Conservation (phyloP, 2,888 invertebrate species). For the Phengaris arion region DNA sequence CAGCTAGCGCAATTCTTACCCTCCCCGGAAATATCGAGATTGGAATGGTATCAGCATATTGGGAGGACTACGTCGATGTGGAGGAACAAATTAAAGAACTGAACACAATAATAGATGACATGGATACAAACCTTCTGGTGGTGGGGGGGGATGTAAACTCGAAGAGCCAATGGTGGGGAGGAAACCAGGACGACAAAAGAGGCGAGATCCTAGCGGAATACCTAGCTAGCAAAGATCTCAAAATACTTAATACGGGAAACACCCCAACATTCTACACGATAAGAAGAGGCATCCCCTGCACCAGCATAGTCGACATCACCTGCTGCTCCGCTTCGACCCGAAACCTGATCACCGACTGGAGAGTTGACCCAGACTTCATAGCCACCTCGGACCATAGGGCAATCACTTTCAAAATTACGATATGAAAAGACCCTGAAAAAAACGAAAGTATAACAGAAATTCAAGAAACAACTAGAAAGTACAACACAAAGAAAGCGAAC, state of each 20-base stretch:
- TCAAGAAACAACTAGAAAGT: constrained; percentile 1
- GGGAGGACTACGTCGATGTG: too few species aligned
- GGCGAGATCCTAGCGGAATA: background rate
- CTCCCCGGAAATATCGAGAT: too few species aligned
- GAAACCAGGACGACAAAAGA: background rate
- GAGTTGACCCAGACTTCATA: background rate
- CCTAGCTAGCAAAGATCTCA: background rate
- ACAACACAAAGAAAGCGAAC: too few species aligned
- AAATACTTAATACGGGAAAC: constrained; percentile 3
- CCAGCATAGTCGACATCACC: too few species aligned
- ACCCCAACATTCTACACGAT: background rate
- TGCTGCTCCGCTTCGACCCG: too few species aligned
- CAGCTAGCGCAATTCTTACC: too few species aligned
- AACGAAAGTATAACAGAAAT: constrained; percentile 24
- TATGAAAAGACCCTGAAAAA: too few species aligned
- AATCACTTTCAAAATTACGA: background rate
- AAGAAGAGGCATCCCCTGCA: too few species aligned
- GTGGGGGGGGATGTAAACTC: constrained; percentile 18
- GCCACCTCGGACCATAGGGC: background rate
- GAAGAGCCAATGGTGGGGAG: constrained; percentile 28
- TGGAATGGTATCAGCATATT: too few species aligned
- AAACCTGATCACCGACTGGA: too few species aligned
- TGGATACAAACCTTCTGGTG: background rate
- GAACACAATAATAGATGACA: background rate
- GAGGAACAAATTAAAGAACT: too few species aligned